Evolutionary conservation across 2,113 vertebrate species (phyloP).

Genomic region (Plestiodon gilberti): DNA sequence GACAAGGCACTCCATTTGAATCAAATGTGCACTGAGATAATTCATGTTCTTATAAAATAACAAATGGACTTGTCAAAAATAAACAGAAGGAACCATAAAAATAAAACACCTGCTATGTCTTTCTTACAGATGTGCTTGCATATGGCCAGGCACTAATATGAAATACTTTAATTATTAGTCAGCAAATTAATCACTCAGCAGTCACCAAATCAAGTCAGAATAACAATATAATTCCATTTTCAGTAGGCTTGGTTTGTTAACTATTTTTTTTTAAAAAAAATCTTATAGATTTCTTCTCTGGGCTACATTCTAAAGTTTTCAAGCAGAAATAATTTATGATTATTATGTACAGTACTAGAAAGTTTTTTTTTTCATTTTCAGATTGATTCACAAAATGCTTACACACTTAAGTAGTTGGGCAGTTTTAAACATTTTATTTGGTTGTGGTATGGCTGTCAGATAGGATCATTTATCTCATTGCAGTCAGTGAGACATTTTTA

Average conservation of each 20-base stretch:
- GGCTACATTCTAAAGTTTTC: background rate
- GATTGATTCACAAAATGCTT: background rate
- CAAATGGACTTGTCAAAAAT: constrained; percentile 63
- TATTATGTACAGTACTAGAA: background rate
- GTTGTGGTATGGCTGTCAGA: too few relatives aligned
- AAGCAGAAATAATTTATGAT: background rate
- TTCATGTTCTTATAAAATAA: constrained; percentile 64
- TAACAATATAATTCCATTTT: background rate
- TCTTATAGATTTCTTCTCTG: background rate
- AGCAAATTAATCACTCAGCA: constrained; percentile 56
- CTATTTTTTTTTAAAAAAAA: background rate
- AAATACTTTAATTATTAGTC: constrained; percentile 64
- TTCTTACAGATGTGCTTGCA: constrained; percentile 66
- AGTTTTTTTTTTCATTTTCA: background rate
- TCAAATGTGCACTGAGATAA: constrained; percentile 40
- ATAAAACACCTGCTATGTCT: constrained; percentile 63
- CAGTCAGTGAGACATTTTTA: background rate
- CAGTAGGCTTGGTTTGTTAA: background rate
- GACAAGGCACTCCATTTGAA: constrained; percentile 33
- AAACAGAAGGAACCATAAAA: constrained; percentile 67
- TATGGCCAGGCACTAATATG: constrained; percentile 62
- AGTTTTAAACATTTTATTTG: too few relatives aligned
- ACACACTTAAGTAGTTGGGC: background rate
- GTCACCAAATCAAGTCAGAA: constrained; percentile 40
- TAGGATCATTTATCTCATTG: background rate